Base-by-base conservation (phyloP, 1,140 invertebrate genomes). In the Drosophila busckii region DNA sequence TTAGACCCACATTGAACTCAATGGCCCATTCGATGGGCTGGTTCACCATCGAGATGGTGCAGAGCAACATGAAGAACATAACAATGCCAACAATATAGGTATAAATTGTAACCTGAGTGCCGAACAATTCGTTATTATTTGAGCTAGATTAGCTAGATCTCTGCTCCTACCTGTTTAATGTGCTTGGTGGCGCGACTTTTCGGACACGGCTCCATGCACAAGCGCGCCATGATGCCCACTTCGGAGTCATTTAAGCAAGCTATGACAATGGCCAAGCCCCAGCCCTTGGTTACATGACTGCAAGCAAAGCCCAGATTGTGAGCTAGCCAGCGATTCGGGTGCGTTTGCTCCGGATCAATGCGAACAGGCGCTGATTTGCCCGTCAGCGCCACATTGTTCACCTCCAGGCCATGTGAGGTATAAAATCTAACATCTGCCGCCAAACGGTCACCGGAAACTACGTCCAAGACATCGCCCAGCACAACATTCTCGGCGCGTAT, bases 361-460 rank as follows among this genome's bases (percentile, higher is more conserved):
- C 23, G n/a, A 6, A 50, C 10, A 2, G 75, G 50, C 2, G 25
- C 8, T 0, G 68, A 68, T 2, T 5, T 4, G 0, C 68, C 73
- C 4, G 46, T 65, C 1, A 80, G 22, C 0, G 73, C 68, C 9
- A 80, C 64, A 9, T 73, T 54, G 2, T 80, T 53, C 0, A 80
- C 2, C 25, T 54, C 75, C 38, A 80, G 4, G 2, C 42, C 26
- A 0, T 29, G 7, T 0, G 45, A 9, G 2, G 8, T 26, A 20
- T 69, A 69, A 15, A 80, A 50, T 3, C 64, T 38, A 4, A 80
- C 35, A 48, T 80, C 73, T 3, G 75, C 75, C 0, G 73, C 45
- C 1, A 80, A 3, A 1, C 75, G 41, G n/a, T 73, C 53, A 0
- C 73, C 73, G 13, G 40, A 49, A 1, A 15, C 37, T 4, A 80